These are phyloP conservation scores for Oscheius myriophilus DNA, from an alignment of 2,888 invertebrate genomes.

Conservation along the genomic window DNA sequence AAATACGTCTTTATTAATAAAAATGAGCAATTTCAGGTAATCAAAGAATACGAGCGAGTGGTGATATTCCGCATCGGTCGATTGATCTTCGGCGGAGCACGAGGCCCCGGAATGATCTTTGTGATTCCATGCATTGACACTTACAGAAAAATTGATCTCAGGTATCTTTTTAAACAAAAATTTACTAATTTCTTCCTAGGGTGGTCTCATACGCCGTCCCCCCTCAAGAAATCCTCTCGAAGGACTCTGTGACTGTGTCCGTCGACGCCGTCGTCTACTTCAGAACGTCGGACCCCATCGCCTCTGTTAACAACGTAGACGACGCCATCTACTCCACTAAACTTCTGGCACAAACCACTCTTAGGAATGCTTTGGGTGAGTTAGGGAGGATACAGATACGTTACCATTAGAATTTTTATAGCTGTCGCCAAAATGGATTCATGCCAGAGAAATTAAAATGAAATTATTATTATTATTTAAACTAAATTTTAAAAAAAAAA, in stretches of 20 bases:
- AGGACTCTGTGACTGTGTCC: conserved; percentile 69
- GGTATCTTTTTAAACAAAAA: conserved; percentile 71
- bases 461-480: too few relatives aligned
- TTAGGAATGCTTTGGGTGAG: conserved; percentile 82
- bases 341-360: conserved; percentile 73
- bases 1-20: too few relatives aligned
- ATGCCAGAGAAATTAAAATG: too few relatives aligned
- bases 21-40: conserved; percentile 55
- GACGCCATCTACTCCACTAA: conserved; percentile 80
- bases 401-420: too few relatives aligned
- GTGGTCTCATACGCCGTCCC: conserved; percentile 70
- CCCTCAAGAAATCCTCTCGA: conserved; percentile 70
- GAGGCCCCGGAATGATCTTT: conserved; percentile 88
- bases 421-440: too few relatives aligned
- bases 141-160: conserved; percentile 90
- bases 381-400: too few relatives aligned
- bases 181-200: conserved; percentile 31
- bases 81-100: conserved; percentile 79
- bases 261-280: conserved; percentile 69
- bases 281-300: conserved; percentile 67
- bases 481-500: too few relatives aligned
- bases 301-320: conserved; percentile 71
- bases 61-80: conserved; percentile 89
- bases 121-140: conserved; percentile 90
- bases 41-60: conserved; percentile 78